Evolutionary conservation across 2,797 vertebrate genomes (phyloP).

Genomic region (Xiphorhynchus erythropygius): DNA sequence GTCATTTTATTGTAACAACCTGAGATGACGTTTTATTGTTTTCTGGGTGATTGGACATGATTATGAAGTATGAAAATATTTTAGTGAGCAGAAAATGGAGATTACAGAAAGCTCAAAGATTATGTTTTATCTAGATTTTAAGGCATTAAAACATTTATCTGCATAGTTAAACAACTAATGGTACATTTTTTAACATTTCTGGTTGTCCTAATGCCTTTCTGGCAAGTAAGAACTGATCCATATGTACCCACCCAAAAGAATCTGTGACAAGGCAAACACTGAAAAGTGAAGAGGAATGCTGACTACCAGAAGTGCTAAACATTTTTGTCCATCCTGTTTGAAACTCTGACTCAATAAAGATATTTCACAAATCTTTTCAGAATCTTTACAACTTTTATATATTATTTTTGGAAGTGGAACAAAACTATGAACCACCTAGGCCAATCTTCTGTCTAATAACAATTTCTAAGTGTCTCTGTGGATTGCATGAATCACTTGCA

Average conservation of each 20-base stretch:
- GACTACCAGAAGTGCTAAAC: neutral
- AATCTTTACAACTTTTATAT: neutral
- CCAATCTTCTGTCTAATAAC: neutral
- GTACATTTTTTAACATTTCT: neutral
- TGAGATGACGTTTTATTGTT: neutral
- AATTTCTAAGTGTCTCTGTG: neutral
- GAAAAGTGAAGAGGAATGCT: neutral
- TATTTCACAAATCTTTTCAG: neutral
- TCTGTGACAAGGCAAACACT: neutral
- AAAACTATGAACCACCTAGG: neutral
- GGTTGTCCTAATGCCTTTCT: neutral
- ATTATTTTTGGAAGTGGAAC: neutral
- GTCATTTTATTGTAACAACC: neutral
- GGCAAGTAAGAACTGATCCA: neutral
- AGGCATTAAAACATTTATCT: neutral
- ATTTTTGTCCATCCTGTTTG: neutral
- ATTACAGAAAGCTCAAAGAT: neutral
- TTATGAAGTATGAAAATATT: neutral
- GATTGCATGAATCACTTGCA: neutral
- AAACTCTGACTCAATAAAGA: neutral
- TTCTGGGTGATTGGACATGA: neutral
- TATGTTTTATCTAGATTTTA: neutral
- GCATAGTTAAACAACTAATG: neutral
- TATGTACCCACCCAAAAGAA: neutral
- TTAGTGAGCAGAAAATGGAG: neutral